Conservation (phyloP, 2,113 vertebrate genomes). For the Hiodon alosoides region DNA sequence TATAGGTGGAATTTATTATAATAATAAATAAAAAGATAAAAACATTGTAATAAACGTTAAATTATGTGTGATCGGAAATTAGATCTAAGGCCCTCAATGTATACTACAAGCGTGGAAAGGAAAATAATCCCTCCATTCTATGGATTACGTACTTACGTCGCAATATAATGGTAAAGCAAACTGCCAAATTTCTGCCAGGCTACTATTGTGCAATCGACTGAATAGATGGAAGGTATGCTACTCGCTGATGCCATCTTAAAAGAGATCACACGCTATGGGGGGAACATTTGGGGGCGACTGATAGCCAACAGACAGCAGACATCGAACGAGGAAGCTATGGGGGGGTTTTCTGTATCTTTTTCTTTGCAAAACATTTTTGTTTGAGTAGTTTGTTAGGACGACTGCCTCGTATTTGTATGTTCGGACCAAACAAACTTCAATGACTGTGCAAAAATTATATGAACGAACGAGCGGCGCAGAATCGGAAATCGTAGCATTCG, state of each 20-base stretch:
- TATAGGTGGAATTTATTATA: no score
- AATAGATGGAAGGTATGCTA: conserved; percentile 14
- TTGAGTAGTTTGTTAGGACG: neutral
- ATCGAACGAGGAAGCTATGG: neutral
- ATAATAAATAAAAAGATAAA: no score
- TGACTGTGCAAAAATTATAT: conserved; percentile 40
- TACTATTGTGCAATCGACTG: conserved; percentile 39
- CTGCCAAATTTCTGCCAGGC: conserved; percentile 24
- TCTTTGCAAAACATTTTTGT: no score
- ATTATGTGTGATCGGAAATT: no score
- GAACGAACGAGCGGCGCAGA: conserved; percentile 29
- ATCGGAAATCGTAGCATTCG: conserved; percentile 22
- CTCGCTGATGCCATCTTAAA: conserved; percentile 25
- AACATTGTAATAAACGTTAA: no score
- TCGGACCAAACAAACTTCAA: conserved; percentile 27
- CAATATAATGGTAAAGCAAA: conserved; percentile 21
- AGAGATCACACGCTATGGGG: conserved; percentile 36
- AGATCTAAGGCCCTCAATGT: no score
- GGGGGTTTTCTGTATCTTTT: neutral
- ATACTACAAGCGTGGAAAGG: neutral
- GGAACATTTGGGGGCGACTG: conserved; percentile 9
- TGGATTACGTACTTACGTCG: conserved; percentile 20
- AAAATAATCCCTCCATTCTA: conserved; percentile 5
- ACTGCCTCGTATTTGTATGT: neutral
- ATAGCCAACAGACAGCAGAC: conserved; percentile 9